Percentiles rank a stretch among this genome's conserved stretches.
These are phyloP conservation scores for Megastigmus dorsalis DNA, from an alignment of 2,888 invertebrate genomes.

Conservation along the genomic window DNA sequence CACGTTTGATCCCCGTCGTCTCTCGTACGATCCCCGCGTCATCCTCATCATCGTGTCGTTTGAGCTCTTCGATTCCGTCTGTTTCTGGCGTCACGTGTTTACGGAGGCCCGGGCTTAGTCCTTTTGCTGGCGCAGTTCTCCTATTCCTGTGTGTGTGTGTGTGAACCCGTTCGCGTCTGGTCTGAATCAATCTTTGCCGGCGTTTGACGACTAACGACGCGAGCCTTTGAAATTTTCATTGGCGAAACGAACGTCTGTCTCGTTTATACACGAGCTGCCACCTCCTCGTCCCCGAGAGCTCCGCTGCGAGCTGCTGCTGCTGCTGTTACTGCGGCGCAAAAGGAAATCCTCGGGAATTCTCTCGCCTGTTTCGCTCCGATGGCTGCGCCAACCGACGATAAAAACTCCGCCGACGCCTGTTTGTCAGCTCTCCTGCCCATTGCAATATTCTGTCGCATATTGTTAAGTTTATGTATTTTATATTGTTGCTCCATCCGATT, in stretches of 20 bases:
- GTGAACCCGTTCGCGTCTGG: not conserved
- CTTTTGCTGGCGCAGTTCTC: slow-evolving; percentile 21
- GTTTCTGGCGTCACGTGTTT: slow-evolving; percentile 41
- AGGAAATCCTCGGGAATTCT: slow-evolving; percentile 15
- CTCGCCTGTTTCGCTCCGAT: too few species aligned
- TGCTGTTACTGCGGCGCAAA: not conserved
- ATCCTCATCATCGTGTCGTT: slow-evolving; percentile 36
- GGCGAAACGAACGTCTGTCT: slow-evolving; percentile 37
- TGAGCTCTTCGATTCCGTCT: slow-evolving; percentile 52
- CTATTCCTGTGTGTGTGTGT: too few species aligned
- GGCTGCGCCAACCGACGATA: too few species aligned
- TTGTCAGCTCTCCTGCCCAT: too few species aligned
- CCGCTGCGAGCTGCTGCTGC: too few species aligned
- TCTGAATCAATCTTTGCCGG: slow-evolving; percentile 47
- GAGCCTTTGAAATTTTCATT: slow-evolving; percentile 51
- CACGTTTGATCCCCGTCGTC: slow-evolving; percentile 11
- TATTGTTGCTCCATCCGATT: too few species aligned
- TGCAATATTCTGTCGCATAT: too few species aligned
- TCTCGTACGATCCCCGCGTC: slow-evolving; percentile 1
- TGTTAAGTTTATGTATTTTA: too few species aligned
- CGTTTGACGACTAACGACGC: slow-evolving; percentile 48
- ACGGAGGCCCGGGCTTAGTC: slow-evolving; percentile 25
- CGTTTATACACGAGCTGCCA: slow-evolving; percentile 7
- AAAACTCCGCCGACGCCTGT: too few species aligned
- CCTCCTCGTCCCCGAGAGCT: too few species aligned